These are phyloP conservation scores for Caranx ignobilis DNA, from an alignment of 2,113 vertebrate genomes.

Conservation along the genomic window DNA sequence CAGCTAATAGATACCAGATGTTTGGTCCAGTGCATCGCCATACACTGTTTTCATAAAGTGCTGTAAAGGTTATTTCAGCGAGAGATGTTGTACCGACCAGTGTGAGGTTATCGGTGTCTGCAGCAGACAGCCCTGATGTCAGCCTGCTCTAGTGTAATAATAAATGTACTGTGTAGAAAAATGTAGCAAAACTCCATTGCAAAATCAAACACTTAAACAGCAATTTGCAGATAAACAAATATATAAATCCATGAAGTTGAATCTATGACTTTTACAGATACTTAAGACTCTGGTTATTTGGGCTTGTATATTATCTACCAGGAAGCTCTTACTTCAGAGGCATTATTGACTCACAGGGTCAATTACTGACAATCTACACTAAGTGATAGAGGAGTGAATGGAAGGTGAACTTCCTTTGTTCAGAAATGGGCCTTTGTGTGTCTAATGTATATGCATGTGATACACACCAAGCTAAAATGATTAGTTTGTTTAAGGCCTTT, in stretches of 20 bases:
- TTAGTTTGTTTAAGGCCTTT: not conserved
- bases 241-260: not conserved
- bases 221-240: not conserved
- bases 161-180: not conserved
- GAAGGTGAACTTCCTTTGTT: not conserved
- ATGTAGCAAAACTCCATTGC: not conserved
- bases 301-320: not conserved
- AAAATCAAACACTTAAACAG: not conserved
- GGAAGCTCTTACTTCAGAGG: not conserved
- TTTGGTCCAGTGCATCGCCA: not conserved
- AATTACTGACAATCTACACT: not conserved
- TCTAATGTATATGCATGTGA: not conserved
- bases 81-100: not conserved
- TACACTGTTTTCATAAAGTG: not conserved
- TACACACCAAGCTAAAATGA: not conserved
- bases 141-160: not conserved
- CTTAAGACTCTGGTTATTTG: not conserved
- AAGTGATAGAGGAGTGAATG: not conserved
- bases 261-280: fast-evolving
- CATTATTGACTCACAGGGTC: not conserved
- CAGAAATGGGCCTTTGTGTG: not conserved
- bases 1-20: constrained; percentile 65
- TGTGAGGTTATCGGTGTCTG: not conserved
- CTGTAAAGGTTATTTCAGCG: not conserved
- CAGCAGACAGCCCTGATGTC: not conserved